phyloP scores from a whole-genome alignment of 1,140 invertebrate species.

The Procambarus clarkii region DNA sequence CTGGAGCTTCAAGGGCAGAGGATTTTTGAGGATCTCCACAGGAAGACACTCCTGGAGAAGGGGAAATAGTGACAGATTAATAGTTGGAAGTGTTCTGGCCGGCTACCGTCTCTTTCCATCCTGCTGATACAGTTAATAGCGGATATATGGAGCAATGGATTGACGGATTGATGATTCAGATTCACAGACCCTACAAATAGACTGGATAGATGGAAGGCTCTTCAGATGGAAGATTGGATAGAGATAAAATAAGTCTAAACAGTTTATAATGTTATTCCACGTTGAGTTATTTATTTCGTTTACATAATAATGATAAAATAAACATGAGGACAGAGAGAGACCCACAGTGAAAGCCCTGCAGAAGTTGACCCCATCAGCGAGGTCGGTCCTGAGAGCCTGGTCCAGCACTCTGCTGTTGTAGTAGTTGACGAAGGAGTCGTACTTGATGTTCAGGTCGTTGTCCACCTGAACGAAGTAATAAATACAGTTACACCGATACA shows the following conservation, averaged over 20 bases:
- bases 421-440: neutral
- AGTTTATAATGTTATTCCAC: no score
- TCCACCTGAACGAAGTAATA: neutral
- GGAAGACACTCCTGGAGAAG: slow-evolving; percentile 42
- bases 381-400: neutral
- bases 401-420: neutral
- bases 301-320: no score
- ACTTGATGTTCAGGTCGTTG: neutral
- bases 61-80: no score
- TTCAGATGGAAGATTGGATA: neutral
- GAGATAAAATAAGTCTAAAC: neutral
- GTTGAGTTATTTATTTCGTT: no score
- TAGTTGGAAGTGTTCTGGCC: no score
- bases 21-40: slow-evolving; percentile 14
- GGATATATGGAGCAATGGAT: no score
- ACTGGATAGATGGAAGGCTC: neutral
- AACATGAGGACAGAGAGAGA: neutral
- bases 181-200: neutral
- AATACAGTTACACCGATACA: no score
- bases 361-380: neutral
- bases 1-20: slow-evolving; percentile 16
- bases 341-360: neutral
- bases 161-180: no score
- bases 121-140: no score
- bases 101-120: no score